Evolutionary conservation across 2,888 invertebrate genomes (phyloP).

Genomic region (Cryptus viduatorius): DNA sequence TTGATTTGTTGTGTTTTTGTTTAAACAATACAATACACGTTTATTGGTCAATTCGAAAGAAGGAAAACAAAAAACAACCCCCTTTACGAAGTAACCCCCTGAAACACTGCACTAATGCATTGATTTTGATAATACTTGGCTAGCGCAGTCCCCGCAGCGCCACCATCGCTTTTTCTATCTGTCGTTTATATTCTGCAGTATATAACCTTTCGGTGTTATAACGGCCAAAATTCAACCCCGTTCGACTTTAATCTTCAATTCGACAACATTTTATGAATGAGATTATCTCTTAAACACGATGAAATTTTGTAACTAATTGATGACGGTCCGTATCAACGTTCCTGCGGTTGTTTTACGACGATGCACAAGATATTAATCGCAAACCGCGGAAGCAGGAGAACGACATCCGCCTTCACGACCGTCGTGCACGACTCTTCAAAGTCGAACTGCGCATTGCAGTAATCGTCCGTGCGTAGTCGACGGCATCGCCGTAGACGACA

Average conservation of each 20-base stretch:
- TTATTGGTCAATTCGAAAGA: not conserved
- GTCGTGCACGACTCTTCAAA: slow-evolving; percentile 61
- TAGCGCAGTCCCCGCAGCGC: slow-evolving; percentile 73
- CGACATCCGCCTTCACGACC: slow-evolving; percentile 31
- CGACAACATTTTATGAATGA: slow-evolving; percentile 8
- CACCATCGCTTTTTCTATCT: slow-evolving; percentile 68
- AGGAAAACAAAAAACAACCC: slow-evolving; percentile 56
- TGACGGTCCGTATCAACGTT: no score
- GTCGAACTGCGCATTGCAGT: slow-evolving; percentile 72
- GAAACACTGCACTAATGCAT: slow-evolving; percentile 77
- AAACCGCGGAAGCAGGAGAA: not conserved
- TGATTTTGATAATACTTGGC: slow-evolving; percentile 79
- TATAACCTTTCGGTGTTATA: slow-evolving; percentile 25
- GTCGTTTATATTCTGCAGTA: slow-evolving; percentile 46
- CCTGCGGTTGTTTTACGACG: no score
- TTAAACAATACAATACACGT: not conserved
- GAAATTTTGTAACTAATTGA: no score
- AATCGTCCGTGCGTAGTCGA: slow-evolving; percentile 69
- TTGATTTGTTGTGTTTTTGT: slow-evolving; percentile 42
- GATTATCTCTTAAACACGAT: not conserved
- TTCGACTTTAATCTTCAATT: not conserved
- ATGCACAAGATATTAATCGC: no score
- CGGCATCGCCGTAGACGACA: slow-evolving; percentile 47
- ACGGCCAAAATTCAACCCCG: not conserved
- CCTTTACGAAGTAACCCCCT: slow-evolving; percentile 57